phyloP scores from a whole-genome alignment of 1,140 invertebrate species.

The Diabrotica undecimpunctata region DNA sequence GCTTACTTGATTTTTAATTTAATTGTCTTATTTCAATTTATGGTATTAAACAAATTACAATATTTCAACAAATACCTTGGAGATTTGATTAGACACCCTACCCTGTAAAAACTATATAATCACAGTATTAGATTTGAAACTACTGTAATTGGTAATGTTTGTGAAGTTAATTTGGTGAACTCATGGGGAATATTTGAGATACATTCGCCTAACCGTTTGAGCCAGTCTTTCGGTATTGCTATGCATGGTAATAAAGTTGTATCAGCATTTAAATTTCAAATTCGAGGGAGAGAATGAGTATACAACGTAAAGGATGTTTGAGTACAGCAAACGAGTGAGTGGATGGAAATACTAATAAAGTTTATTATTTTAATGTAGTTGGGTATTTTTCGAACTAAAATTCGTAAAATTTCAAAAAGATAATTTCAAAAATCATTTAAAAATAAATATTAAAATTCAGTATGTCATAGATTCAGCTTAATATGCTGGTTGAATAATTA shows the following conservation, averaged over 20 bases:
- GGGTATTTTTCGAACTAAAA: background rate
- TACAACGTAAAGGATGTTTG: constrained; percentile 1
- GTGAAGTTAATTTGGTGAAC: constrained; percentile 23
- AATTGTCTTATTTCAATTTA: no score
- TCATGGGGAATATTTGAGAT: constrained; percentile 23
- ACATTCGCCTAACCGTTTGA: constrained; percentile 6
- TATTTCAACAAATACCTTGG: no score
- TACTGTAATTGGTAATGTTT: constrained; percentile 24
- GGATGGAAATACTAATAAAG: constrained; percentile 1
- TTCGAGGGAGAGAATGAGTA: constrained; percentile 1
- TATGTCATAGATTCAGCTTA: no score
- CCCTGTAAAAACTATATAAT: constrained; percentile 10
- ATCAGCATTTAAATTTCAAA: constrained; percentile 6
- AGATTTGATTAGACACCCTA: background rate
- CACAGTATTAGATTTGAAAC: constrained; percentile 22
- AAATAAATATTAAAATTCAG: no score
- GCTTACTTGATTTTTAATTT: no score
- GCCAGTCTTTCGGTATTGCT: constrained; percentile 1
- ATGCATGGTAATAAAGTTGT: constrained; percentile 10
- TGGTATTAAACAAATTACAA: no score
- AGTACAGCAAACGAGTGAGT: background rate
- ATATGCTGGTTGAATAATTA: no score
- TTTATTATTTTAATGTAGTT: background rate
- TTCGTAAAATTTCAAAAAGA: no score
- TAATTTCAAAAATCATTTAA: no score